phyloP scores from a whole-genome alignment of 2,888 invertebrate genomes.

The Aphrophora alni region DNA sequence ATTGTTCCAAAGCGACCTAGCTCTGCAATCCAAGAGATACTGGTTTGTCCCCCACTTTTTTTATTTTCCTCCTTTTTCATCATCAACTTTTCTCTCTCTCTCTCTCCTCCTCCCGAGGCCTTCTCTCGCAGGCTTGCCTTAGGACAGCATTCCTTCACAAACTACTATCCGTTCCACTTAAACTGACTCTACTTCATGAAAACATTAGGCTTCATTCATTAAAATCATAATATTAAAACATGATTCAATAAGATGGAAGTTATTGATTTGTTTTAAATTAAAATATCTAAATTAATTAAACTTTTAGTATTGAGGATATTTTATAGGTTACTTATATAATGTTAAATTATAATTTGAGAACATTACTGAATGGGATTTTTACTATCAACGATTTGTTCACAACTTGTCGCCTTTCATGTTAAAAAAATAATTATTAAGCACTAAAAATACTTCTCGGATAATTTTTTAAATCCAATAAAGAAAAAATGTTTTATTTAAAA shows the following conservation, averaged over 20 bases:
- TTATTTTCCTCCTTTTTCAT: background rate
- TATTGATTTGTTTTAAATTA: background rate
- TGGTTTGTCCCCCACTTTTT: background rate
- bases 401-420: no score
- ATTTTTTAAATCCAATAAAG: no score
- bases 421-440: no score
- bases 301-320: no score
- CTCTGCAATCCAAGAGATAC: background rate
- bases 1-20: background rate
- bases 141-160: conserved; percentile 35
- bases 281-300: no score
- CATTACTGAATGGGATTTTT: no score
- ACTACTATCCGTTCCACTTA: conserved; percentile 25
- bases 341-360: no score
- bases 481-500: no score
- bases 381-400: no score
- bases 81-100: background rate
- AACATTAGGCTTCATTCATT: conserved; percentile 19
- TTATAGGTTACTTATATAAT: no score
- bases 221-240: background rate
- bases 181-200: background rate
- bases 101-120: conserved; percentile 10
- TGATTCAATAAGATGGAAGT: background rate
- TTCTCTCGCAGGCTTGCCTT: conserved; percentile 23
- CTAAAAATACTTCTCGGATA: no score